Percentiles rank a stretch among this genome's conserved stretches.
Conservation (phyloP, 2,113 vertebrate species). For the Alosa alosa region DNA sequence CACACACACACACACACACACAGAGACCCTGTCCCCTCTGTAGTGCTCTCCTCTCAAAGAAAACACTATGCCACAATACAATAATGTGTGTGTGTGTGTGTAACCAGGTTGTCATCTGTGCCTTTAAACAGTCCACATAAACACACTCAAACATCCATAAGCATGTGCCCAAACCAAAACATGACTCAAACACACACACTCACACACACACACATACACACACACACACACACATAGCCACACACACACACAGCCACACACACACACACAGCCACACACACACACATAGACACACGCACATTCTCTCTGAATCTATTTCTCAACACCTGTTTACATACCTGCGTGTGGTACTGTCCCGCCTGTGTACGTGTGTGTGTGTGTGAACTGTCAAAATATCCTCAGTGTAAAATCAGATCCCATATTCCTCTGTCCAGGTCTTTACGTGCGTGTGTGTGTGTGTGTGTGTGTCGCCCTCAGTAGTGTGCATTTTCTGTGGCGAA, state of each 20-base stretch:
- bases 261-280: not conserved
- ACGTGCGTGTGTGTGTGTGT: not conserved
- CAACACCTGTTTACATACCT: not conserved
- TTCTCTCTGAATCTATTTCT: not conserved
- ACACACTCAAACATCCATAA: too few relatives aligned
- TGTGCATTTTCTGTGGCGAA: not conserved
- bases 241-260: not conserved
- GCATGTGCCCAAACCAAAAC: too few relatives aligned
- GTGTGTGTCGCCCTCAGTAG: not conserved
- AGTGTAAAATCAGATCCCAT: conserved; percentile 25
- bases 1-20: too few relatives aligned
- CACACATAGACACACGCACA: not conserved
- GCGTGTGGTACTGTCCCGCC: not conserved
- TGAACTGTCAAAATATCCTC: not conserved
- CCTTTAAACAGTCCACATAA: too few relatives aligned
- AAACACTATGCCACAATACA: too few relatives aligned
- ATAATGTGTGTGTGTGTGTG: too few relatives aligned
- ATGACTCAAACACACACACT: not conserved
- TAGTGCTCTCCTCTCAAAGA: too few relatives aligned
- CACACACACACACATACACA: not conserved
- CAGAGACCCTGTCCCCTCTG: too few relatives aligned
- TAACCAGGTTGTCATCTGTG: too few relatives aligned
- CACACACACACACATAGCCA: not conserved
- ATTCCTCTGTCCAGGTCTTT: conserved; percentile 27
- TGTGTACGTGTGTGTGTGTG: not conserved